phyloP scores from a whole-genome alignment of 2,888 invertebrate species.

The Automeris io region DNA sequence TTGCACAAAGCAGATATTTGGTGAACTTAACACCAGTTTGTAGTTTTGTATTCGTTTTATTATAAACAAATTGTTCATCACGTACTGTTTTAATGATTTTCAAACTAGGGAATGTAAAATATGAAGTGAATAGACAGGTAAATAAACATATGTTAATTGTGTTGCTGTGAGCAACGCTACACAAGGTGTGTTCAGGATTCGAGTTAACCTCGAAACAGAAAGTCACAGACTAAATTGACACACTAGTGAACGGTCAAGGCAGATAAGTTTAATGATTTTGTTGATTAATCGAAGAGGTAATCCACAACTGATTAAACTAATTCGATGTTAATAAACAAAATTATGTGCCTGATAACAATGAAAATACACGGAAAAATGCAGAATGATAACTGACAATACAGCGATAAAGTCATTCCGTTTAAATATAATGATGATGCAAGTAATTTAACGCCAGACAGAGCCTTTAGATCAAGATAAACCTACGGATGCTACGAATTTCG shows the following conservation, averaged over 20 bases:
- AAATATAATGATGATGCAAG: conserved; percentile 20
- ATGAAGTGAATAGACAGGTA: conserved; percentile 32
- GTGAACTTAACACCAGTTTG: too few relatives aligned
- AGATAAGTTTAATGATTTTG: conserved; percentile 34
- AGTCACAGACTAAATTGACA: conserved; percentile 44
- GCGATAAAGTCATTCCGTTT: conserved; percentile 17
- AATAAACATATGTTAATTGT: conserved; percentile 32
- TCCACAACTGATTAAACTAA: conserved; percentile 17
- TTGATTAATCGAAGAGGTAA: conserved; percentile 21
- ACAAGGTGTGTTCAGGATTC: conserved; percentile 39
- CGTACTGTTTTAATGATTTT: too few relatives aligned
- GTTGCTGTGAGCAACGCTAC: conserved; percentile 20
- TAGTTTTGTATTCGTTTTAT: too few relatives aligned
- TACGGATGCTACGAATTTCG: conserved; percentile 45
- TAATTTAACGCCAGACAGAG: conserved; percentile 22
- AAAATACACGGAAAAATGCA: conserved; percentile 15
- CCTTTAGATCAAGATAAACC: conserved; percentile 23
- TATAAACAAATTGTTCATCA: too few relatives aligned
- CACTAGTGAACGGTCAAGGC: conserved; percentile 58
- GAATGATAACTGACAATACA: conserved; percentile 16
- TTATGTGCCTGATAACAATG: conserved; percentile 11
- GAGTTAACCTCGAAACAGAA: conserved; percentile 60
- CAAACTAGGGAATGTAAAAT: conserved; percentile 35
- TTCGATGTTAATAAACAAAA: conserved; percentile 22
- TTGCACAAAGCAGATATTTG: too few relatives aligned